Evolutionary conservation across 2,888 invertebrate species (phyloP).

Genomic region (Syritta pipiens): DNA sequence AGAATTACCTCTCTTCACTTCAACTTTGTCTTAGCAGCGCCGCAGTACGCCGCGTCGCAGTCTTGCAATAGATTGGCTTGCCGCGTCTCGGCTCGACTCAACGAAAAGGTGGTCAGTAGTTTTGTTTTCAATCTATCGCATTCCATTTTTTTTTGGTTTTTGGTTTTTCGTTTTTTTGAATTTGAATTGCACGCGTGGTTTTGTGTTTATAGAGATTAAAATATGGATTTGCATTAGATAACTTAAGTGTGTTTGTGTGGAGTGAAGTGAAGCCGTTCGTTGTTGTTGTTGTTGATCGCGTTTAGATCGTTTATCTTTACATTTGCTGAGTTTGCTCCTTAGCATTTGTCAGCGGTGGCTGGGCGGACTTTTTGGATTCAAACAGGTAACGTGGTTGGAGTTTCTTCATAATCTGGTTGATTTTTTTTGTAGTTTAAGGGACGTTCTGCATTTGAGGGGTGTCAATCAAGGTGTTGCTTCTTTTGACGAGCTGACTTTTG

Average conservation of each 20-base stretch:
- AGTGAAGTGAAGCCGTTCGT: background rate
- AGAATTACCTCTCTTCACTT: background rate
- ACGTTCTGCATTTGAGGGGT: too few relatives aligned
- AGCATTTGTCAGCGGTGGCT: conserved; percentile 47
- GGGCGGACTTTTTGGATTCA: conserved; percentile 17
- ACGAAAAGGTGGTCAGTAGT: conserved; percentile 55
- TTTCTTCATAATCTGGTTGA: too few relatives aligned
- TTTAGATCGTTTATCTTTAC: conserved; percentile 62
- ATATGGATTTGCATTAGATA: conserved; percentile 60
- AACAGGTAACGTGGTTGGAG: conserved; percentile 6
- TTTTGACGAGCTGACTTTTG: too few relatives aligned
- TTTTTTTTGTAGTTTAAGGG: too few relatives aligned
- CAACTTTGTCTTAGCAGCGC: conserved; percentile 12
- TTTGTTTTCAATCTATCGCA: conserved; percentile 61
- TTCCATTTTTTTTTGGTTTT: conserved; percentile 57
- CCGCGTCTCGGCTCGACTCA: conserved; percentile 2
- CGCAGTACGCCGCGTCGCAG: conserved; percentile 1
- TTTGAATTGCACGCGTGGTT: conserved; percentile 41
- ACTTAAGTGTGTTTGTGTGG: conserved; percentile 14
- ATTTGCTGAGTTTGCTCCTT: conserved; percentile 35
- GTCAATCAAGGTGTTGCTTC: too few relatives aligned
- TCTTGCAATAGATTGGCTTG: conserved; percentile 9
- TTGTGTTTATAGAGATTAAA: conserved; percentile 28
- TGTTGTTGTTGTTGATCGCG: conserved; percentile 39
- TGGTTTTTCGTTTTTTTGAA: conserved; percentile 17